A percentile compares a stretch with the other conserved stretches of the same genome.
Conservation (phyloP, 2,113 vertebrate genomes). For the Charina bottae region DNA sequence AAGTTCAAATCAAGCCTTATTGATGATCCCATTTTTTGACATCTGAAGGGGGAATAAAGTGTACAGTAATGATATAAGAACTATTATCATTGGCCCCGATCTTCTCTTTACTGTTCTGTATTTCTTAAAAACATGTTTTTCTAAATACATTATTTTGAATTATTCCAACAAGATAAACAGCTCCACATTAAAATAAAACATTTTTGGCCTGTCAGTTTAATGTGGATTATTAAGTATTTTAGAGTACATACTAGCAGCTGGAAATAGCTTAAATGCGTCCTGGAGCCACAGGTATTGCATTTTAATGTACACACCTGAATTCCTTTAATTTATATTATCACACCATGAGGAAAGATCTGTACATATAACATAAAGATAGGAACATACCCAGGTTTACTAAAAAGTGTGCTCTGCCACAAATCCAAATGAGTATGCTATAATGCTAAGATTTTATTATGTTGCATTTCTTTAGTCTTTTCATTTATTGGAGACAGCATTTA, state of each 20-base stretch:
- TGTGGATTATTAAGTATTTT: slow-evolving; percentile 59
- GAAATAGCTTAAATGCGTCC: slow-evolving; percentile 69
- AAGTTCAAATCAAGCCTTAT: background rate
- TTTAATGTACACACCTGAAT: slow-evolving; percentile 63
- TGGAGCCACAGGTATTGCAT: slow-evolving; percentile 61
- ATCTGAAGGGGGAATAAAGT: background rate
- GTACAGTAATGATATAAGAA: fast-evolving
- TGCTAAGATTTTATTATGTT: fast-evolving
- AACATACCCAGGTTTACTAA: slow-evolving; percentile 39
- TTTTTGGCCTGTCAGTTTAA: slow-evolving; percentile 42
- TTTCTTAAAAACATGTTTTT: slow-evolving; percentile 20
- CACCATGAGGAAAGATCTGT: slow-evolving; percentile 51
- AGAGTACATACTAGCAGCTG: slow-evolving; percentile 53
- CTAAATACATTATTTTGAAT: slow-evolving; percentile 49
- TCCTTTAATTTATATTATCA: slow-evolving; percentile 63
- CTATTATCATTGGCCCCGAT: fast-evolving
- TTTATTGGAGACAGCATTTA: background rate
- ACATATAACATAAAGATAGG: slow-evolving; percentile 63
- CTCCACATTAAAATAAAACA: slow-evolving; percentile 44
- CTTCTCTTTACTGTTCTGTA: background rate
- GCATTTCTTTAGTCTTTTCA: background rate
- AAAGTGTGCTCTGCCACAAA: fast-evolving
- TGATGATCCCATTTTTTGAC: fast-evolving
- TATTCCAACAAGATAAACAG: slow-evolving; percentile 49
- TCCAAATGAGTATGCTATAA: slow-evolving; percentile 11